phyloP scores from a whole-genome alignment of 92 coral and sea anemone genomes.

The Heliopora coerulea region DNA sequence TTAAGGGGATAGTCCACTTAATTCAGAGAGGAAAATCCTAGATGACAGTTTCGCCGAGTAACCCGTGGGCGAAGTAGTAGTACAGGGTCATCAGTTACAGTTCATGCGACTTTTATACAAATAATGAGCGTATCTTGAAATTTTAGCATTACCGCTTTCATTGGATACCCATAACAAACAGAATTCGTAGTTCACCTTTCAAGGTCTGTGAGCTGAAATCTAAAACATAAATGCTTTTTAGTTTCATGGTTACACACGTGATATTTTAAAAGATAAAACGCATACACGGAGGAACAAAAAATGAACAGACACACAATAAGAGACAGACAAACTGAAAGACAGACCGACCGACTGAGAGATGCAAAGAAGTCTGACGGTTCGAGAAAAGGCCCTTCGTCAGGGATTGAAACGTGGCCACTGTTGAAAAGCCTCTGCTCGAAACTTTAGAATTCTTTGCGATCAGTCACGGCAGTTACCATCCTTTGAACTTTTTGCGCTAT shows the following conservation, averaged over 20 bases:
- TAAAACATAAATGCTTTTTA: neutral
- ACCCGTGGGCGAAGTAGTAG: too few relatives aligned
- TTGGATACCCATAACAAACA: neutral
- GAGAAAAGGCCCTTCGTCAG: too few relatives aligned
- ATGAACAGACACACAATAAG: neutral
- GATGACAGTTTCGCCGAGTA: too few relatives aligned
- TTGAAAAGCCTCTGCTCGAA: too few relatives aligned
- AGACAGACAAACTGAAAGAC: neutral
- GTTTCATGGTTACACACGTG: neutral
- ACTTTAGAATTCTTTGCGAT: too few relatives aligned
- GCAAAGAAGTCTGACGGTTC: neutral
- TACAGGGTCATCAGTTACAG: too few relatives aligned
- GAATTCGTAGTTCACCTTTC: neutral
- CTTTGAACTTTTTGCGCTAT: too few relatives aligned
- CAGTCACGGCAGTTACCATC: too few relatives aligned
- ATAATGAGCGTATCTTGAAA: conserved; percentile 26
- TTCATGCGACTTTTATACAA: neutral
- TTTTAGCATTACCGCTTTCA: conserved; percentile 40
- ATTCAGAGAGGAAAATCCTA: too few relatives aligned
- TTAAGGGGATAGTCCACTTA: too few relatives aligned
- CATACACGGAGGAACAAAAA: neutral
- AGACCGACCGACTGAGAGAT: conserved; percentile 7
- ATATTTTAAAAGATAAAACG: neutral
- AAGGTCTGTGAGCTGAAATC: neutral
- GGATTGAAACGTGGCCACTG: too few relatives aligned